A percentile compares a stretch with the other conserved stretches of the same genome.
Conservation (phyloP, 1,140 invertebrate genomes). For the Tribolium madens region DNA sequence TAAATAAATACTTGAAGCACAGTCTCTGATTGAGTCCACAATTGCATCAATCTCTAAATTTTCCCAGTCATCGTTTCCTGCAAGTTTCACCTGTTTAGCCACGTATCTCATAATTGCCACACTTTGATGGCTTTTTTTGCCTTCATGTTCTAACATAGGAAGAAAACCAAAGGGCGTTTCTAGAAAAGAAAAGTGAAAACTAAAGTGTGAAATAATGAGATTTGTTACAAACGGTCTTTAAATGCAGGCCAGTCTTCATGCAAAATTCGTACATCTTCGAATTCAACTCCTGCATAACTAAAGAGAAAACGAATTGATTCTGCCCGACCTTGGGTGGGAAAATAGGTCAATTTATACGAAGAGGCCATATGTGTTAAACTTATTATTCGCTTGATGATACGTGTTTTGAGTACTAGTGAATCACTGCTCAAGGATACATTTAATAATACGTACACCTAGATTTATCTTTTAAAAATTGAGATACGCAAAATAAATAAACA, state of each 20-base stretch:
- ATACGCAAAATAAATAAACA: no score
- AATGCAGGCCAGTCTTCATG: conserved; percentile 71
- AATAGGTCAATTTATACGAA: conserved; percentile 75
- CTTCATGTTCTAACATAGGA: conserved; percentile 80
- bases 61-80: conserved; percentile 75
- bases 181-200: conserved; percentile 54
- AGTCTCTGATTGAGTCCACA: conserved; percentile 72
- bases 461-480: no score
- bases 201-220: no score
- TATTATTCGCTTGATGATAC: no score
- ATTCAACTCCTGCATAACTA: conserved; percentile 76
- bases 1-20: conserved; percentile 52
- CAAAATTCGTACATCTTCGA: conserved; percentile 77
- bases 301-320: conserved; percentile 82
- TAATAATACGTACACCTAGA: no score
- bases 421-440: no score
- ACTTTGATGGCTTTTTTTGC: conserved; percentile 75
- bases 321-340: conserved; percentile 75
- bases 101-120: conserved; percentile 78
- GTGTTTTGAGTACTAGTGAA: no score
- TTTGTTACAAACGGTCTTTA: conserved; percentile 66
- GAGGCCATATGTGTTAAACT: conserved; percentile 59
- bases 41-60: conserved; percentile 72
- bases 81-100: conserved; percentile 74
- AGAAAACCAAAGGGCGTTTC: conserved; percentile 80